phyloP scores from a whole-genome alignment of 2,888 invertebrate genomes.

The Phlogophora meticulosa region DNA sequence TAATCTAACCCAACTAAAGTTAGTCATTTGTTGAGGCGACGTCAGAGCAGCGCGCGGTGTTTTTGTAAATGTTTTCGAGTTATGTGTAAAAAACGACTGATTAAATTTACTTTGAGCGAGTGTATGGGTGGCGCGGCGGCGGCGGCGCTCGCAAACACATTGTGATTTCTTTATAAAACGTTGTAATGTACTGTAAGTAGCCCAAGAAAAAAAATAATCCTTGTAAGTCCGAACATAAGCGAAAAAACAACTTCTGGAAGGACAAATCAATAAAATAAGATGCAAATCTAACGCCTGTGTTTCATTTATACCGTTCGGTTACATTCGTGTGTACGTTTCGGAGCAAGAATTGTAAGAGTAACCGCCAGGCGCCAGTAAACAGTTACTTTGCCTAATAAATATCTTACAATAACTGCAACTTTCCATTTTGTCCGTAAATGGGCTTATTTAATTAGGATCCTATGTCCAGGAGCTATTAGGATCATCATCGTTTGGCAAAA shows the following conservation, averaged over 20 bases:
- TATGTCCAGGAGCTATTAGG: too few relatives aligned
- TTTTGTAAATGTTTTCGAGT: slow-evolving; percentile 80
- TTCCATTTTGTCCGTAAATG: background rate
- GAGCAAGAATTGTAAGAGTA: slow-evolving; percentile 3
- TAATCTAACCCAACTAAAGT: slow-evolving; percentile 13
- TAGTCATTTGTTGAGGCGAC: slow-evolving; percentile 22
- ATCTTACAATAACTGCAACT: background rate
- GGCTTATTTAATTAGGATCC: too few relatives aligned
- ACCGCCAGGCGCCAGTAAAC: background rate
- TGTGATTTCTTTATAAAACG: slow-evolving; percentile 90
- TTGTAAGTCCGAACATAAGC: slow-evolving; percentile 87
- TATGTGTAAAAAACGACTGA: slow-evolving; percentile 87
- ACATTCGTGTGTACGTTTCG: slow-evolving; percentile 3
- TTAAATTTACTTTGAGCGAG: slow-evolving; percentile 82
- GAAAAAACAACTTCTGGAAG: slow-evolving; percentile 87
- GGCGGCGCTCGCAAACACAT: slow-evolving; percentile 80
- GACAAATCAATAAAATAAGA: slow-evolving; percentile 90
- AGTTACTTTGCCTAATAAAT: slow-evolving; percentile 3
- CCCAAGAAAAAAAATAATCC: slow-evolving; percentile 89
- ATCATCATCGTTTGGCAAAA: too few relatives aligned
- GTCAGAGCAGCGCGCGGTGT: slow-evolving; percentile 60
- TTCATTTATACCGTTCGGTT: slow-evolving; percentile 74
- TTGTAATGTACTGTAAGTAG: slow-evolving; percentile 90
- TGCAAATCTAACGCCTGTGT: slow-evolving; percentile 83
- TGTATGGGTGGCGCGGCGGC: slow-evolving; percentile 72